Evolutionary conservation across 2,888 invertebrate species (phyloP), one percentile per base, ranked within the genome.

Genomic region (Eristalis intricaria): DNA sequence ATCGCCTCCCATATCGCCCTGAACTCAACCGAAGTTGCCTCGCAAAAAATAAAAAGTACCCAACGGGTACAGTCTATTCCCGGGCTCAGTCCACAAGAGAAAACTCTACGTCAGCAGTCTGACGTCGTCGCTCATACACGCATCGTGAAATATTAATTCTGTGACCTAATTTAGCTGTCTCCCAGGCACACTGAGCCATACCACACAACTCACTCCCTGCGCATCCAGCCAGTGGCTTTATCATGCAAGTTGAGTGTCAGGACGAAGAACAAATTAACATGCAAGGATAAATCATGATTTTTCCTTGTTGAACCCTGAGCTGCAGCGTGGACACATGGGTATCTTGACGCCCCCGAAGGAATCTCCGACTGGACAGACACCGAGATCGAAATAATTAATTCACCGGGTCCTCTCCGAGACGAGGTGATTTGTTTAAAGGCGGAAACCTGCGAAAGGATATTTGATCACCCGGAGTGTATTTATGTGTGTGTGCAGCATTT

Each of bases 231-330:
- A 50, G 19, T 8, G 19, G 19, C 32, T 19, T 40, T 15, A 22
- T 29, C 29, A 23, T 63, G 35, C 68, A 69, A 69, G 23, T 77
- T 35, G 22, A 40, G 65, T 70, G 50, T 56, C 75, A 38, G 61
- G 75, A 66, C 66, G 60, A 75, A 70, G 60, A 79, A 75, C 56
- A 79, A 84, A 69, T 68, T 58, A 74, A 84, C 63, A 43, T 68
- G 56, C 32, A 68, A 68, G 66, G 64, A 84, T 50, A 77, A 40
- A 69, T 38, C 40, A 63, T 69, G 7, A 2, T 19, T 50, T 50
- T 50, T 19, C 1, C 32, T 8, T 7, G 19, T 1, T 50, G 1
- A 1, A n/a, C 50, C 19, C 19, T 50, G 50, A n/a, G 8, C 50
- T 50, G 50, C 50, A 50, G 19, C 50, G 8, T 1, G 19, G 50